Percentiles rank a stretch among this genome's conserved stretches.
phyloP scores from a whole-genome alignment of 1,140 invertebrate species.

The Polypedilum pembai region DNA sequence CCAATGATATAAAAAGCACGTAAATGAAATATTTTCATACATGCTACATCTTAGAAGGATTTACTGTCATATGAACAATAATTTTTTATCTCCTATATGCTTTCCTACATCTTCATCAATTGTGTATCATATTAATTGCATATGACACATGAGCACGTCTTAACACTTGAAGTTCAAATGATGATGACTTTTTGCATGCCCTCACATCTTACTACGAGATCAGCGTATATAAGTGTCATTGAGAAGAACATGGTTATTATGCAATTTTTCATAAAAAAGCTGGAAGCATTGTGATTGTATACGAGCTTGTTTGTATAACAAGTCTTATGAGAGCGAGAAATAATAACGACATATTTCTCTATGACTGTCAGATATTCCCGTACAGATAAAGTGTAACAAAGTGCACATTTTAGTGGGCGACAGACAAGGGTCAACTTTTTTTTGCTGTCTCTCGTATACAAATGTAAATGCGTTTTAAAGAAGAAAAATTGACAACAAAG shows the following conservation, averaged over 20 bases:
- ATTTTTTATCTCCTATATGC: background rate
- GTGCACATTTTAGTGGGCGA: background rate
- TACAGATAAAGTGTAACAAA: background rate
- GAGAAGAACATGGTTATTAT: constrained; percentile 14
- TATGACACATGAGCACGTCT: constrained; percentile 20
- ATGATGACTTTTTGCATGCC: background rate
- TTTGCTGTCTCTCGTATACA: background rate
- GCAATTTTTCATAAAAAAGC: constrained; percentile 21
- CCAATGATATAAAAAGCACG: too few relatives aligned
- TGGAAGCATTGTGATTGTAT: background rate
- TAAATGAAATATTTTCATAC: background rate
- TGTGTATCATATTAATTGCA: background rate
- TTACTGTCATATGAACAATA: constrained; percentile 12
- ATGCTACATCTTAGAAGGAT: background rate
- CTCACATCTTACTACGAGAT: background rate
- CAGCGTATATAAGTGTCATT: background rate
- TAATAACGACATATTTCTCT: background rate
- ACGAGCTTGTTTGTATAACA: background rate
- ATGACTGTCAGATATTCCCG: background rate
- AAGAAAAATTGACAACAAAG: too few relatives aligned
- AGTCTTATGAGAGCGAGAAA: background rate
- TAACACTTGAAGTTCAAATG: background rate
- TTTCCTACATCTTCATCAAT: background rate
- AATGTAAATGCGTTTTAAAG: too few relatives aligned
- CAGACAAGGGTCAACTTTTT: background rate